Evolutionary conservation across 2,797 vertebrate species (phyloP).

Genomic region (Crypturellus tataupa): DNA sequence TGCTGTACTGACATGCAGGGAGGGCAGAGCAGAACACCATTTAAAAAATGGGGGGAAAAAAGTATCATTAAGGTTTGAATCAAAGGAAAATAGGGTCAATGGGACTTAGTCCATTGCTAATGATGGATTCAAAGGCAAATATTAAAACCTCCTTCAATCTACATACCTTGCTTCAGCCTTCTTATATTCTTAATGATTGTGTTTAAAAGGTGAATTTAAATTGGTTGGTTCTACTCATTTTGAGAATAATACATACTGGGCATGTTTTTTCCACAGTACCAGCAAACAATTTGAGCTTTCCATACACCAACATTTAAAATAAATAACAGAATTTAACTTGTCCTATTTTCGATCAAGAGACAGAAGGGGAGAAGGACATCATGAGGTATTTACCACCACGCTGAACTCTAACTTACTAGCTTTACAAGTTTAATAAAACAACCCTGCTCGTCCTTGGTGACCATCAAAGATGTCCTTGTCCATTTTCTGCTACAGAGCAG

Average conservation of each 20-base stretch:
- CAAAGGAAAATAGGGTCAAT: neutral
- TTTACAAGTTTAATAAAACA: neutral
- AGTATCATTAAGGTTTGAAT: conserved; percentile 18
- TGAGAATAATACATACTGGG: neutral
- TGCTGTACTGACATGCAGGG: neutral
- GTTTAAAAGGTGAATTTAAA: neutral
- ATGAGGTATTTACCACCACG: neutral
- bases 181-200: neutral
- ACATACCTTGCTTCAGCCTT: neutral
- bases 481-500: fast-evolving
- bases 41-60: neutral
- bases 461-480: neutral
- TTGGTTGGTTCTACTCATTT: neutral
- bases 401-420: neutral
- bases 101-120: neutral
- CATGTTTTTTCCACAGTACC: neutral
- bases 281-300: neutral
- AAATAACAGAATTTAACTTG: neutral
- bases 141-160: neutral
- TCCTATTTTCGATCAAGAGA: neutral
- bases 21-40: neutral
- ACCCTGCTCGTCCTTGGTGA: neutral
- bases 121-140: conserved; percentile 3
- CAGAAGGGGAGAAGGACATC: neutral
- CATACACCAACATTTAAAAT: neutral